Evolutionary conservation across 1,140 invertebrate genomes (phyloP).

Genomic region (Dreissena rostriformis): DNA sequence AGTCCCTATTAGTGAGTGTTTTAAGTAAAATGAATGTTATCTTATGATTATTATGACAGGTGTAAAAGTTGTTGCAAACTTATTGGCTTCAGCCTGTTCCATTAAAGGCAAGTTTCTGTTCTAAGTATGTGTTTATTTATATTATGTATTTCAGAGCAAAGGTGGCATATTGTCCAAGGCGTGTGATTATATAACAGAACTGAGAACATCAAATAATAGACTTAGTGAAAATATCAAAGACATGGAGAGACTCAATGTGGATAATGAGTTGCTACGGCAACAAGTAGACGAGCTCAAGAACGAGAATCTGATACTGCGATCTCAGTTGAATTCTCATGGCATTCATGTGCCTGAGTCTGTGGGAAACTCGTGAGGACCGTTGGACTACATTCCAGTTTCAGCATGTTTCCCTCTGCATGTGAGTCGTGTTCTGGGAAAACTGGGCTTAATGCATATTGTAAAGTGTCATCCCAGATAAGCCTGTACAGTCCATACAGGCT

Average conservation of each 20-base stretch:
- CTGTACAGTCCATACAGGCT: no score
- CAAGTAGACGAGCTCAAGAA: conserved; percentile 85
- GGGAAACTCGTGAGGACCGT: conserved; percentile 68
- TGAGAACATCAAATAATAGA: conserved; percentile 89
- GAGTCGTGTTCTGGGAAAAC: no score
- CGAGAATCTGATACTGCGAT: conserved; percentile 84
- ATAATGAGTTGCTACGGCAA: conserved; percentile 84
- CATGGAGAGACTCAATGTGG: conserved; percentile 84
- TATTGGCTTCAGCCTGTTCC: no score
- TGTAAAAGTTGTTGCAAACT: no score
- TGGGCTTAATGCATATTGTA: no score
- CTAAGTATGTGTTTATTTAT: no score
- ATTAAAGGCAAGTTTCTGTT: no score
- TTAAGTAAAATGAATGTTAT: no score
- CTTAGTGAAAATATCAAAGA: conserved; percentile 85
- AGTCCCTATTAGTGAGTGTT: no score
- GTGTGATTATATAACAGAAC: conserved; percentile 96
- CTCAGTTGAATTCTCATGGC: conserved; percentile 82
- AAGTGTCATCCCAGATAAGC: no score
- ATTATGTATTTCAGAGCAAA: conserved; percentile 88
- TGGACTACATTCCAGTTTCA: conserved; percentile 65
- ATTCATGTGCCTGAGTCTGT: conserved; percentile 74
- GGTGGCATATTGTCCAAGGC: conserved; percentile 97
- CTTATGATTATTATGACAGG: no score
- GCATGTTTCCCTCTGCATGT: not conserved